These are phyloP conservation scores for Apaloderma vittatum DNA, from an alignment of 2,113 vertebrate genomes.

Conservation along the genomic window DNA sequence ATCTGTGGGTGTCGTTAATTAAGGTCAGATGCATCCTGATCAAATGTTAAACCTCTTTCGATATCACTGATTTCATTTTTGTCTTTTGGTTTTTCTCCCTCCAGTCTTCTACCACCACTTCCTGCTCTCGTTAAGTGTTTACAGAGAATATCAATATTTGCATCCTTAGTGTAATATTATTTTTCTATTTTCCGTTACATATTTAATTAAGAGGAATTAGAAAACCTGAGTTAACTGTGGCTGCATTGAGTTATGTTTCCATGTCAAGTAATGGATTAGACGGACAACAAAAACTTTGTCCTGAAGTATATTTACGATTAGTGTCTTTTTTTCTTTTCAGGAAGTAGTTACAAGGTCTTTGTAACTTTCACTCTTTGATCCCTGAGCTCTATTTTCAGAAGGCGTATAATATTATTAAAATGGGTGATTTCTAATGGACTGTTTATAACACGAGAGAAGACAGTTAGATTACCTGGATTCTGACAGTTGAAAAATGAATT, in stretches of 20 bases:
- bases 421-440: constrained; percentile 27
- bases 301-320: background rate
- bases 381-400: background rate
- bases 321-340: background rate
- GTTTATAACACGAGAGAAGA: background rate
- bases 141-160: background rate
- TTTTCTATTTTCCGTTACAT: background rate
- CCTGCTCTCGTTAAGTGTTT: background rate
- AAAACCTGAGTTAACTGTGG: background rate
- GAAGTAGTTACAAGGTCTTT: background rate
- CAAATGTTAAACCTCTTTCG: background rate
- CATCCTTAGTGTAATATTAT: background rate
- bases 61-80: background rate
- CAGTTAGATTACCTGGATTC: constrained; percentile 16
- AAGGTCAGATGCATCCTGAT: background rate
- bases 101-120: background rate
- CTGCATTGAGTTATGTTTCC: background rate
- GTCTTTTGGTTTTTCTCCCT: background rate
- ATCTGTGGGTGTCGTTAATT: background rate
- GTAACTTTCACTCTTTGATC: background rate
- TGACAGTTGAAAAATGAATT: constrained; percentile 38
- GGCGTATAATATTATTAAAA: constrained; percentile 6
- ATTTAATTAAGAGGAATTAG: constrained; percentile 13
- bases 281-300: background rate
- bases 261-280: background rate